Conservation (phyloP, 1,140 invertebrate species). For the Campoletis sonorensis region DNA sequence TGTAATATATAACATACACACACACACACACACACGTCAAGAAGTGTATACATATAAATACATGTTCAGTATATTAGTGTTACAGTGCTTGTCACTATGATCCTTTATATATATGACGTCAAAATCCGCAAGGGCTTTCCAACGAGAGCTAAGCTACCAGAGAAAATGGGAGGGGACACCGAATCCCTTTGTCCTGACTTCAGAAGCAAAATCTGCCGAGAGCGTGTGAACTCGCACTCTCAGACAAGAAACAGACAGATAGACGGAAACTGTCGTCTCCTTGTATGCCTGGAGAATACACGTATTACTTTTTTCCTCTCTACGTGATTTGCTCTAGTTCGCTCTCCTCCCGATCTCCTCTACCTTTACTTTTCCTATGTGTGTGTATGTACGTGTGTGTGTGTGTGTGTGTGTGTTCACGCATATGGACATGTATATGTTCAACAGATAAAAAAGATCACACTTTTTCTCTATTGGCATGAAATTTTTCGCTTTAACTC, state of each 20-base stretch:
- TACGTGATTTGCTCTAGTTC: slow-evolving; percentile 46
- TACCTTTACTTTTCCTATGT: neutral
- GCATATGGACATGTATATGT: neutral
- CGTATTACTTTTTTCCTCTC: slow-evolving; percentile 40
- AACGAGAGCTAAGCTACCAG: slow-evolving; percentile 19
- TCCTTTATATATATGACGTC: neutral
- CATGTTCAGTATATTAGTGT: slow-evolving; percentile 1
- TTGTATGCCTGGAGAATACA: slow-evolving; percentile 23
- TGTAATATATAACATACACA: too few species aligned
- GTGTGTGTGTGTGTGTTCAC: neutral
- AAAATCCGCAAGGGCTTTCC: slow-evolving; percentile 20
- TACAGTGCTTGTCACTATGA: slow-evolving; percentile 13
- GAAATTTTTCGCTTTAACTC: neutral
- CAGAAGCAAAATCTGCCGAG: slow-evolving; percentile 22
- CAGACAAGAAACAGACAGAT: slow-evolving; percentile 27
- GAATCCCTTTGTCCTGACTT: slow-evolving; percentile 52
- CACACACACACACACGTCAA: too few species aligned
- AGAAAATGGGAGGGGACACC: slow-evolving; percentile 45
- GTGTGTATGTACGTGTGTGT: slow-evolving; percentile 14
- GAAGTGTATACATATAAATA: neutral
- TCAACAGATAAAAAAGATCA: slow-evolving; percentile 4
- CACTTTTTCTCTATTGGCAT: slow-evolving; percentile 9
- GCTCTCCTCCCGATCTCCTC: neutral
- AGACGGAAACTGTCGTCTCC: slow-evolving; percentile 26
- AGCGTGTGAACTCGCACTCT: slow-evolving; percentile 54